Conservation (phyloP, 2,888 invertebrate genomes). For the Digitonthophagus gazella region DNA sequence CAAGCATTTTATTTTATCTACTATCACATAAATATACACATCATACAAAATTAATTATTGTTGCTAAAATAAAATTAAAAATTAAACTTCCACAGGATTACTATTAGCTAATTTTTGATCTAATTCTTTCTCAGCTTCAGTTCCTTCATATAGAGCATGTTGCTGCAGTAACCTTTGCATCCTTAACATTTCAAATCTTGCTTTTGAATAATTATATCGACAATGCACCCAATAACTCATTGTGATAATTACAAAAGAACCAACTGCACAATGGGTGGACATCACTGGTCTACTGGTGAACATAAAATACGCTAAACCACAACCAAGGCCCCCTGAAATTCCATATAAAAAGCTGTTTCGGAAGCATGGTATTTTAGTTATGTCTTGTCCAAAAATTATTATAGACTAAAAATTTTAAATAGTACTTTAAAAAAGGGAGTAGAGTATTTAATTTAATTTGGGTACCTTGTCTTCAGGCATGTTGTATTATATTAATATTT, state of each 20-base stretch:
- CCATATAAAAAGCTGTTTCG: constrained; percentile 75
- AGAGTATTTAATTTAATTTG: not conserved
- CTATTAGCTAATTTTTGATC: constrained; percentile 38
- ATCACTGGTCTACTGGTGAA: constrained; percentile 66
- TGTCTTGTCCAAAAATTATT: constrained; percentile 67
- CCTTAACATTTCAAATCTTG: constrained; percentile 63
- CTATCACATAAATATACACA: not conserved
- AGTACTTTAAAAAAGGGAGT: not conserved
- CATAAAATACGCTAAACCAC: constrained; percentile 68
- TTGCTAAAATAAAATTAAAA: constrained; percentile 7
- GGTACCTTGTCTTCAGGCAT: constrained; percentile 7
- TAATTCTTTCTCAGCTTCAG: constrained; percentile 54
- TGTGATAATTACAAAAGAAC: constrained; percentile 64
- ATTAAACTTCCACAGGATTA: constrained; percentile 22
- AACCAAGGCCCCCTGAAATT: constrained; percentile 65
- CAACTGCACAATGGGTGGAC: constrained; percentile 66
- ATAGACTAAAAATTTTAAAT: constrained; percentile 53
- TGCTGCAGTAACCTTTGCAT: constrained; percentile 62
- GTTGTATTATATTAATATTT: no score
- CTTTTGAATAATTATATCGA: constrained; percentile 66
- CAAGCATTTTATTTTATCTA: no score
- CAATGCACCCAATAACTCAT: constrained; percentile 69
- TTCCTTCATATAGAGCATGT: constrained; percentile 64
- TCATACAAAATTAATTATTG: not conserved
- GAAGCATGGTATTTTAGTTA: constrained; percentile 77